phyloP scores from a whole-genome alignment of 2,888 invertebrate species.

The Caenorhabditis plicata region DNA sequence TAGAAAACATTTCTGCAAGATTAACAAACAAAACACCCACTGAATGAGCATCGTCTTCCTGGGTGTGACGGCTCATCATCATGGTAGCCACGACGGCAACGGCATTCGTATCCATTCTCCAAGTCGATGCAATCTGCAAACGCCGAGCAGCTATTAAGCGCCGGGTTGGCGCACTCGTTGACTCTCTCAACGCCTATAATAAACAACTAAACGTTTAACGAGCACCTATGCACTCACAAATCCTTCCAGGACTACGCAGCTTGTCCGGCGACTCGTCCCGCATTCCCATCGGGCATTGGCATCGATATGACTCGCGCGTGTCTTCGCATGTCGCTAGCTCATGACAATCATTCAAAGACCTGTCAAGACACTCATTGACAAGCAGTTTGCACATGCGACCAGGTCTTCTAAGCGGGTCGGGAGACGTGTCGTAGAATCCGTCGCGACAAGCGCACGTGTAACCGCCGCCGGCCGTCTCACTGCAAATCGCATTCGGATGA shows the following conservation, averaged over 20 bases:
- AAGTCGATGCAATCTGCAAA: constrained; percentile 64
- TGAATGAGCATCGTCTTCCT: constrained; percentile 60
- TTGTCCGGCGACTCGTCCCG: constrained; percentile 62
- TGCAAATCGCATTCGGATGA: constrained; percentile 63
- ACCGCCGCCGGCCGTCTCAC: constrained; percentile 39
- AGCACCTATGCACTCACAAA: too few relatives aligned
- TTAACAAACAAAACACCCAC: constrained; percentile 20
- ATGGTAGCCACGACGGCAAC: constrained; percentile 57
- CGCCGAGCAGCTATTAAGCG: constrained; percentile 62
- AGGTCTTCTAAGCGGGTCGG: constrained; percentile 47
- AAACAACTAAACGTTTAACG: too few relatives aligned
- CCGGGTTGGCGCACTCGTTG: constrained; percentile 61
- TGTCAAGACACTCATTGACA: constrained; percentile 63
- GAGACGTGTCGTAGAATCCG: constrained; percentile 74
- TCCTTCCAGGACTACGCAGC: constrained; percentile 56
- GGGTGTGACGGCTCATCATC: constrained; percentile 60
- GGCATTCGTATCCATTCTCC: constrained; percentile 59
- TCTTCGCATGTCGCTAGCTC: constrained; percentile 63
- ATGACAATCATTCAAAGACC: constrained; percentile 63
- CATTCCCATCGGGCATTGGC: constrained; percentile 59
- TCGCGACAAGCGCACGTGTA: constrained; percentile 87
- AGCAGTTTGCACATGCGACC: constrained; percentile 61
- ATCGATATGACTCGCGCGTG: constrained; percentile 72
- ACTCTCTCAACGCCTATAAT: constrained; percentile 24
- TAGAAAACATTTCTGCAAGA: background rate